Base-by-base conservation (phyloP, 2,113 vertebrate species). In the Toxostoma redivivum region DNA sequence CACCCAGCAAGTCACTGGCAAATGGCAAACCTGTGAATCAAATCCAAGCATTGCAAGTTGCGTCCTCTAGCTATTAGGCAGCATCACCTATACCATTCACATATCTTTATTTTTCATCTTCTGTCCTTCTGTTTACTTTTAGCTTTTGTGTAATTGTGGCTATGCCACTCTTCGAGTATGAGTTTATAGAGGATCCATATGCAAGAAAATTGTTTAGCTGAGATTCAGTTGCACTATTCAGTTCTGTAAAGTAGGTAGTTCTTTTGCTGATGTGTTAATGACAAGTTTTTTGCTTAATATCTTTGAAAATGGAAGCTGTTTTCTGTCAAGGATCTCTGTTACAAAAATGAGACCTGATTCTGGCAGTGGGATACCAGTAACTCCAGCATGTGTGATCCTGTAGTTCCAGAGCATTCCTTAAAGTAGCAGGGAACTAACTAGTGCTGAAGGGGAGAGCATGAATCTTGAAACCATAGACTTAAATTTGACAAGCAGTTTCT, bases 391-490 rank as follows among this genome's bases (percentile, higher is more conserved):
- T 85, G 44, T 38, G 30, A 64, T 56, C 24, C 17, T 17, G 0
- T 50, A 47, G 67, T 90, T 90, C n/a, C 38, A 62, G 54, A 83
- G 42, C 33, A 54, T 90, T 85, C 66, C 45, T 69, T 72, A 53
- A 73, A 64, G 48, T 40, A 82, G 37, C 30, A 35, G 62, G 54
- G 30, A 80, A 3, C 58, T 90, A 80, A 5, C 45, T 90, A 44
- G 50, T 95, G 79, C 92, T 95, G 90, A 93, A 90, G 64, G 86
- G 64, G 86, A 94, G 62, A 88, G 64, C 53, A 5, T 51, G 33
- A 25, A 15, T 57, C 13, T 18, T 77, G 66, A 77, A 48, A 57
- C 17, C 0, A 7, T 17, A 35, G 48, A 48, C 18, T n/a, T 88
- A n/a, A 78, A 27, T 45, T 10, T 5, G 45, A 58, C 47, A 74